phyloP scores from a whole-genome alignment of 2,888 invertebrate genomes.

The Lasioglossum calceatum region DNA sequence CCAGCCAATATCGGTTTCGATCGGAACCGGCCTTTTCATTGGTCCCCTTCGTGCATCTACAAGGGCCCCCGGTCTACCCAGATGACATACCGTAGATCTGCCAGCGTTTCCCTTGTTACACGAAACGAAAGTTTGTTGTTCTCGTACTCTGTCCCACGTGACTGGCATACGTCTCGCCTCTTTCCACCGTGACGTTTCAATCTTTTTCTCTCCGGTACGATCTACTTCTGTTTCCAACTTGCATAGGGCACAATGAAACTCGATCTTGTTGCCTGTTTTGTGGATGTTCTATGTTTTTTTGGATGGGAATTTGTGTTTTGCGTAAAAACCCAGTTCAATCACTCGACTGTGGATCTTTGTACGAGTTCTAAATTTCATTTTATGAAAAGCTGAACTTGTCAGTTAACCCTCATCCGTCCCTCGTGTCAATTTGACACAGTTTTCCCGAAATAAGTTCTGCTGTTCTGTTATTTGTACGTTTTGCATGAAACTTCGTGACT shows the following conservation, averaged over 20 bases:
- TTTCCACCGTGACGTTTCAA: constrained; percentile 20
- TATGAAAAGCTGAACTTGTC: too few relatives aligned
- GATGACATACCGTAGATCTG: constrained; percentile 18
- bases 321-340: too few relatives aligned
- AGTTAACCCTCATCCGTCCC: too few relatives aligned
- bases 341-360: too few relatives aligned
- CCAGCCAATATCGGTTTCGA: constrained; percentile 36
- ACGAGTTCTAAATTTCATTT: too few relatives aligned
- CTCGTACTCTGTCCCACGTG: not conserved
- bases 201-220: not conserved
- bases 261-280: not conserved
- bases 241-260: not conserved
- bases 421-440: too few relatives aligned
- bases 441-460: too few relatives aligned
- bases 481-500: too few relatives aligned
- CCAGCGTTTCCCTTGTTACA: constrained; percentile 20
- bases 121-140: constrained; percentile 17
- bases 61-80: not conserved
- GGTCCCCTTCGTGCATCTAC: not conserved
- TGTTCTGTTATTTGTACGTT: too few relatives aligned
- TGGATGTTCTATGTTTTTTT: not conserved
- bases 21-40: constrained; percentile 29
- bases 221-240: not conserved
- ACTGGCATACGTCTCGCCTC: not conserved
- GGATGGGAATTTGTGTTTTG: too few relatives aligned